Evolutionary conservation across 2,797 vertebrate genomes (phyloP).

Genomic region (Champsocephalus gunnari): DNA sequence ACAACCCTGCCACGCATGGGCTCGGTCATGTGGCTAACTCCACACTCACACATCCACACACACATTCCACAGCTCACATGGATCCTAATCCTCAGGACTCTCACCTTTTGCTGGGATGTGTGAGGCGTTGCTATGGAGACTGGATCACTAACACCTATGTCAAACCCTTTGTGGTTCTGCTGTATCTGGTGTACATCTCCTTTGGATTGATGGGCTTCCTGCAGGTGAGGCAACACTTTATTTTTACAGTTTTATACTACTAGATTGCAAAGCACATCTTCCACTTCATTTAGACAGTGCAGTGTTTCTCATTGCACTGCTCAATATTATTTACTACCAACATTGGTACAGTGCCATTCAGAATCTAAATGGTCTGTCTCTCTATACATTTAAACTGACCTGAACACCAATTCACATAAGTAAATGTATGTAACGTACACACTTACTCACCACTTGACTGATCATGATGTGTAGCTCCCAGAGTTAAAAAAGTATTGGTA

Average conservation of each 20-base stretch:
- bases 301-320: neutral
- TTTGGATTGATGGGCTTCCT: conserved; percentile 99
- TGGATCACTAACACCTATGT: conserved; percentile 99
- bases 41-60: conserved; percentile 28
- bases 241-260: neutral
- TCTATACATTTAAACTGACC: neutral
- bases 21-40: conserved; percentile 56
- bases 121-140: conserved; percentile 97
- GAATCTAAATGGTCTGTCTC: neutral
- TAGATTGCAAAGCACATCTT: neutral
- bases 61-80: conserved; percentile 75
- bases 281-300: neutral
- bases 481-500: neutral
- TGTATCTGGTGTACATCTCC: conserved; percentile 99
- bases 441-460: neutral
- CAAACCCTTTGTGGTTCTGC: conserved; percentile 98
- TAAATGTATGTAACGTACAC: neutral
- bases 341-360: neutral
- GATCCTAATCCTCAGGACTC: conserved; percentile 93
- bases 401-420: neutral
- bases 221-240: conserved; percentile 83
- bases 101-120: conserved; percentile 96
- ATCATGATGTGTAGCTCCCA: neutral
- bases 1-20: conserved; percentile 27
- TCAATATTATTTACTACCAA: neutral